A percentile compares a stretch with the other conserved stretches of the same genome.
phyloP scores from a whole-genome alignment of 37 sponge, comb jelly and placozoan genomes.

The Chondrilla cf. caribensis region DNA sequence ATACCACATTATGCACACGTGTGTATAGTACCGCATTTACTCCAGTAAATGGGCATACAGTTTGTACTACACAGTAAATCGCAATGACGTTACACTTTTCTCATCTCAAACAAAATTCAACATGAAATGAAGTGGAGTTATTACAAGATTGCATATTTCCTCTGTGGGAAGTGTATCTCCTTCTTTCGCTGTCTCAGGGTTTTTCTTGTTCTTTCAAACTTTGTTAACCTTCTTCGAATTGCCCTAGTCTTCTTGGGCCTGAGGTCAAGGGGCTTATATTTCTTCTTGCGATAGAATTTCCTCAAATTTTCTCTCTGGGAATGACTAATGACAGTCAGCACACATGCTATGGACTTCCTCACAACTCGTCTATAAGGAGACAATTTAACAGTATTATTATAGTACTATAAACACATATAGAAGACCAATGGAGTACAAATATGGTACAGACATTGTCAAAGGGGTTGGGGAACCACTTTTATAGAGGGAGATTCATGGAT shows the following conservation, averaged over 20 bases:
- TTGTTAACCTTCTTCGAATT: constrained; percentile 76
- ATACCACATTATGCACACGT: no score
- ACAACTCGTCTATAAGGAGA: constrained; percentile 77
- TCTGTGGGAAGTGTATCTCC: constrained; percentile 78
- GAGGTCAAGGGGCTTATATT: constrained; percentile 94
- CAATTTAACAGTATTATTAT: not conserved
- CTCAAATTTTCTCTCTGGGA: constrained; percentile 89
- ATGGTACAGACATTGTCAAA: no score
- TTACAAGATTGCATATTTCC: constrained; percentile 77
- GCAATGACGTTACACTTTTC: not conserved
- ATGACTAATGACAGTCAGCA: constrained; percentile 88
- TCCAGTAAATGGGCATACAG: no score
- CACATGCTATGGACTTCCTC: constrained; percentile 92
- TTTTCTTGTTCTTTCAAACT: constrained; percentile 67
- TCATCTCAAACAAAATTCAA: no score
- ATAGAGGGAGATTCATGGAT: no score
- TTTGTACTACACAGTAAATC: no score
- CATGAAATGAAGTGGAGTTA: not conserved
- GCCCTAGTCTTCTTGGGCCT: constrained; percentile 95
- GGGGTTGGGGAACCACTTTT: no score
- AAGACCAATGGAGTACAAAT: no score
- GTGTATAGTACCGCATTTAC: no score
- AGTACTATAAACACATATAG: not conserved
- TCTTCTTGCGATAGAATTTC: constrained; percentile 88
- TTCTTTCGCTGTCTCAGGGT: constrained; percentile 89